Evolutionary conservation across 2,888 invertebrate genomes (phyloP).

Genomic region (Metallyticus violacea): DNA sequence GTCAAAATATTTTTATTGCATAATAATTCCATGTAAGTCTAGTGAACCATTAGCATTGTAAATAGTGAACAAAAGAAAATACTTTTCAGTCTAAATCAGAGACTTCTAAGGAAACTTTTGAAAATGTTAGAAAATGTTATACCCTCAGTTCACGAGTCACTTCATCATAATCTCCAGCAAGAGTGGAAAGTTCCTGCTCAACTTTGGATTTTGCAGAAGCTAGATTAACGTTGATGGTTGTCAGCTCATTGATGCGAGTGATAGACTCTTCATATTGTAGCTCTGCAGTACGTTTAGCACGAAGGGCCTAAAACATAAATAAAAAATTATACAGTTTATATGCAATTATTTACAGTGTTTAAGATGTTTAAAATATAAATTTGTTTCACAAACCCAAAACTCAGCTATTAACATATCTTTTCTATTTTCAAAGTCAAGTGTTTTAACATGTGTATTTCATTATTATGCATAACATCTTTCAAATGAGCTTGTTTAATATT

Average conservation of each 20-base stretch:
- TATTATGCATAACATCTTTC: no score
- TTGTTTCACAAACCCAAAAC: no score
- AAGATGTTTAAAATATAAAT: no score
- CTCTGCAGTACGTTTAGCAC: slow-evolving; percentile 88
- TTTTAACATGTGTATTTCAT: no score
- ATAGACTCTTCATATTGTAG: slow-evolving; percentile 86
- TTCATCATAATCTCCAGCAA: slow-evolving; percentile 97
- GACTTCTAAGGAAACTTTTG: no score
- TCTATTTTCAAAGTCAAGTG: no score
- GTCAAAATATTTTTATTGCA: no score
- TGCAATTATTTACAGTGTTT: not conserved
- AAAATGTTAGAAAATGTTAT: slow-evolving; percentile 48
- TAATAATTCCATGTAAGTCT: no score
- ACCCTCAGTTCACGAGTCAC: slow-evolving; percentile 93
- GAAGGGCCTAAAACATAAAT: slow-evolving; percentile 64
- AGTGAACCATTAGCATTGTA: no score
- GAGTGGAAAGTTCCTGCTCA: slow-evolving; percentile 87
- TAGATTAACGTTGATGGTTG: slow-evolving; percentile 92
- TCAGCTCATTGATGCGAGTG: slow-evolving; percentile 90
- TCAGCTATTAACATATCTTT: no score
- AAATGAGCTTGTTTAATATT: no score
- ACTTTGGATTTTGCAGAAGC: slow-evolving; percentile 91
- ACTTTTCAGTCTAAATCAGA: not conserved
- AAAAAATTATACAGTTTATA: not conserved
- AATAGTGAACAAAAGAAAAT: no score